phyloP scores from a whole-genome alignment of 2,113 vertebrate genomes.

The Trinectes maculatus region DNA sequence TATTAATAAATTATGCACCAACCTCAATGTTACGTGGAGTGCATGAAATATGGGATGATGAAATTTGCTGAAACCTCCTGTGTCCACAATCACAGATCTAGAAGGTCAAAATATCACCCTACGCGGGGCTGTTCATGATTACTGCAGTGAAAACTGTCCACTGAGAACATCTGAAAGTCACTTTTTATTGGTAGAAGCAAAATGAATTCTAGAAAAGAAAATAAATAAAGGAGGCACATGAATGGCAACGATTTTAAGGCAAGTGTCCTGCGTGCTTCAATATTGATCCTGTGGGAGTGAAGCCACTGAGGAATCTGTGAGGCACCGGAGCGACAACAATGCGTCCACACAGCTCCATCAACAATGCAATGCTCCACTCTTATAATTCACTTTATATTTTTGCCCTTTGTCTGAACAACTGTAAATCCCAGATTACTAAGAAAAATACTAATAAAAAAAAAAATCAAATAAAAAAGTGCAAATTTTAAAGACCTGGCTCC shows the following conservation, averaged over 20 bases:
- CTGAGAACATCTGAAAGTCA: neutral
- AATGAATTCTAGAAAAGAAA: neutral
- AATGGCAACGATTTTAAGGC: neutral
- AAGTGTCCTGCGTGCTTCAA: neutral
- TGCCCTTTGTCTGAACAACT: neutral
- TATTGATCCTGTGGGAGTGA: neutral
- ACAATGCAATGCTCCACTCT: neutral
- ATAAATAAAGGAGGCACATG: neutral
- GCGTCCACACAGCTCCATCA: conserved; percentile 23
- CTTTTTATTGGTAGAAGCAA: neutral
- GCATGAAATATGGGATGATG: conserved; percentile 56
- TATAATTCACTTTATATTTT: conserved; percentile 7
- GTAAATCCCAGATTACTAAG: conserved; percentile 17
- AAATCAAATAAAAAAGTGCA: conserved; percentile 1
- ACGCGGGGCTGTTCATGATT: conserved; percentile 14
- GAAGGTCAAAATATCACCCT: conserved; percentile 44
- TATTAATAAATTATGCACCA: conserved; percentile 51
- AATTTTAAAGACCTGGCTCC: conserved; percentile 4
- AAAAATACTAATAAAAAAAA: conserved; percentile 3
- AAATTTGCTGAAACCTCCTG: conserved; percentile 54
- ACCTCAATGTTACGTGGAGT: conserved; percentile 23
- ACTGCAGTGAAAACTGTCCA: neutral
- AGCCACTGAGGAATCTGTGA: neutral
- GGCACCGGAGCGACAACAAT: conserved; percentile 3
- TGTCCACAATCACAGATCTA: neutral